Evolutionary conservation across 2,888 invertebrate genomes (phyloP).

Genomic region (Eilema griseolum): DNA sequence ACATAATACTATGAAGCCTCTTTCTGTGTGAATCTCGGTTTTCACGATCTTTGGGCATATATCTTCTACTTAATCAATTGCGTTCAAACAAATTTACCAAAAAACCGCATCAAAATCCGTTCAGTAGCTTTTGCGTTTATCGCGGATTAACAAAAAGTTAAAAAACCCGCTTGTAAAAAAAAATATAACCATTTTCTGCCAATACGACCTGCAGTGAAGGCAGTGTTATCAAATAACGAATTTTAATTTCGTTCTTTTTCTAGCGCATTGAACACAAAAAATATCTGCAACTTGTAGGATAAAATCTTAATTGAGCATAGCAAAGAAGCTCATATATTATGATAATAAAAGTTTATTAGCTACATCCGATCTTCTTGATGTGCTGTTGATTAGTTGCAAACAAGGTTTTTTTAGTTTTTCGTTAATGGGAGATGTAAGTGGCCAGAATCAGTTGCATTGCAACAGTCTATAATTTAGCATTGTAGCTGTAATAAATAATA

Average conservation of each 20-base stretch:
- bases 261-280: not conserved
- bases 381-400: not conserved
- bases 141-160: too few species aligned
- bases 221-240: too few species aligned
- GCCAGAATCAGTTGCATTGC: conserved; percentile 2
- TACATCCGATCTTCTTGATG: not conserved
- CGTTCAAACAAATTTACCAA: too few species aligned
- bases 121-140: too few species aligned
- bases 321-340: not conserved
- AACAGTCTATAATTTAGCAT: not conserved
- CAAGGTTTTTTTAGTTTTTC: conserved; percentile 1
- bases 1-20: too few species aligned
- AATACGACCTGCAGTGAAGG: too few species aligned
- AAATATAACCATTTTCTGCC: too few species aligned
- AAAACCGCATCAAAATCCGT: too few species aligned
- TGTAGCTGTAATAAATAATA: not conserved
- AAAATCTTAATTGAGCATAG: conserved; percentile 4
- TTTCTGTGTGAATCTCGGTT: too few species aligned
- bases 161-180: too few species aligned
- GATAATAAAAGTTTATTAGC: not conserved
- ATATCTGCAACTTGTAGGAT: not conserved
- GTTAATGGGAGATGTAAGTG: not conserved
- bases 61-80: too few species aligned
- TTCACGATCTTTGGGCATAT: too few species aligned
- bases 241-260: not conserved